Conservation (phyloP, 2,113 vertebrate species). For the Saccopteryx bilineata region DNA sequence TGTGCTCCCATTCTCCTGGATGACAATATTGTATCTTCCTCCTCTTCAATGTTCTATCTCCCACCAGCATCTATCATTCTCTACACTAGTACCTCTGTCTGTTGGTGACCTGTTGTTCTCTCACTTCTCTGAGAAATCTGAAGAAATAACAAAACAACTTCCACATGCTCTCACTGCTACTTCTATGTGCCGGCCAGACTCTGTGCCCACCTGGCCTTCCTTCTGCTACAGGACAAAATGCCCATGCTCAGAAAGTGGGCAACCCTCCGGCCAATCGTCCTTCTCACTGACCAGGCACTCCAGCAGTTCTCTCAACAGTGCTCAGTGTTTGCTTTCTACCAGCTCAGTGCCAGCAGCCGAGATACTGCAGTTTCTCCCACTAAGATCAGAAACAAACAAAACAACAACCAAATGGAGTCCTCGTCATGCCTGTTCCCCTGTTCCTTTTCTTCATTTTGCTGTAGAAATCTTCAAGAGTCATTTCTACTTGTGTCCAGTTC, state of each 20-base stretch:
- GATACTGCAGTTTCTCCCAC: not conserved
- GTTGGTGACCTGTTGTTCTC: not conserved
- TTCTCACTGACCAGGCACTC: not conserved
- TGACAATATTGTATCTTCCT: not conserved
- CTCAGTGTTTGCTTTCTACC: not conserved
- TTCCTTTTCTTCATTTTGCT: constrained; percentile 19
- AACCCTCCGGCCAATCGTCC: not conserved
- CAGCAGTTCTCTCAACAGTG: not conserved
- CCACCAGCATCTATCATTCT: not conserved
- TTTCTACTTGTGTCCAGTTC: not conserved
- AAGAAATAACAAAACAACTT: constrained; percentile 50
- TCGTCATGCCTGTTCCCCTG: not conserved
- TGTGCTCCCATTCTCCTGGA: not conserved
- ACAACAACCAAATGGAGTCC: not conserved
- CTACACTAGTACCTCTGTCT: not conserved
- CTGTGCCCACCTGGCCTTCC: not conserved
- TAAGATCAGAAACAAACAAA: constrained; percentile 34
- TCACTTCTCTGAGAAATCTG: constrained; percentile 18
- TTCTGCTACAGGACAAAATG: not conserved
- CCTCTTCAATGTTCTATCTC: constrained; percentile 1
- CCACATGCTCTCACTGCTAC: not conserved
- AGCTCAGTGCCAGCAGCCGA: not conserved
- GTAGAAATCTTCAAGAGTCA: not conserved
- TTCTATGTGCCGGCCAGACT: not conserved
- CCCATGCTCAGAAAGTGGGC: not conserved